A percentile compares a stretch with the other conserved stretches of the same genome.
phyloP scores from a whole-genome alignment of 2,797 vertebrate species.

The Sebastes nivosus region DNA sequence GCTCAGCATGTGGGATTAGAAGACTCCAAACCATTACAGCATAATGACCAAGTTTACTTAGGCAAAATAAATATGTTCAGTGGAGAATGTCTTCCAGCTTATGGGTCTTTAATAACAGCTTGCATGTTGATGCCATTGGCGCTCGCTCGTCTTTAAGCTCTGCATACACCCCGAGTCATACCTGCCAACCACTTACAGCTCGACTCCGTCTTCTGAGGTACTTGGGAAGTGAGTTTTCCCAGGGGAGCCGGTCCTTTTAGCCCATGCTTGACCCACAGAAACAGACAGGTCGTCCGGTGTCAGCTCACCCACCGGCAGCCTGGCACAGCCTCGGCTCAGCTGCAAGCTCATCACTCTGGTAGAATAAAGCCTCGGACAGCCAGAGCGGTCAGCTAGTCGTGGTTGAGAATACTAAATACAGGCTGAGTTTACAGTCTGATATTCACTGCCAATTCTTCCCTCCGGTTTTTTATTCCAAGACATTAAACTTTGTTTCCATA shows the following conservation, averaged over 20 bases:
- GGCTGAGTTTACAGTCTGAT: slow-evolving; percentile 1
- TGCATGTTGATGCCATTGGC: neutral
- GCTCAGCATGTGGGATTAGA: slow-evolving; percentile 24
- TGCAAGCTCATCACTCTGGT: slow-evolving; percentile 40
- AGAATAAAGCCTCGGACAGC: slow-evolving; percentile 37
- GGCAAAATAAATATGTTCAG: slow-evolving; percentile 24
- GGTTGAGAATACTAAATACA: slow-evolving; percentile 31
- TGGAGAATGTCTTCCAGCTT: slow-evolving; percentile 3
- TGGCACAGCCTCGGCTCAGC: slow-evolving; percentile 55
- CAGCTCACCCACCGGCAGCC: slow-evolving; percentile 41
- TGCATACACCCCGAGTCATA: neutral
- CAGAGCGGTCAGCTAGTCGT: slow-evolving; percentile 3
- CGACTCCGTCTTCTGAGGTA: slow-evolving; percentile 1
- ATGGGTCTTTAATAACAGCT: slow-evolving; percentile 25
- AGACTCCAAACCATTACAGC: slow-evolving; percentile 10
- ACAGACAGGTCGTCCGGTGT: slow-evolving; percentile 51
- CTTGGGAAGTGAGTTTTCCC: slow-evolving; percentile 18
- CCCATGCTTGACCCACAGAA: slow-evolving; percentile 34
- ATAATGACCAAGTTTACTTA: slow-evolving; percentile 21
- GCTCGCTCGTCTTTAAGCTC: neutral
- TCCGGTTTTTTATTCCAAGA: neutral
- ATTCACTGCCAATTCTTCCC: neutral
- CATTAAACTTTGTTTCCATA: slow-evolving; percentile 11
- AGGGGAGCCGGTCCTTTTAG: slow-evolving; percentile 20
- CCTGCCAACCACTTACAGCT: neutral